Conservation (phyloP, 1,140 invertebrate species). For the Myzus persicae region DNA sequence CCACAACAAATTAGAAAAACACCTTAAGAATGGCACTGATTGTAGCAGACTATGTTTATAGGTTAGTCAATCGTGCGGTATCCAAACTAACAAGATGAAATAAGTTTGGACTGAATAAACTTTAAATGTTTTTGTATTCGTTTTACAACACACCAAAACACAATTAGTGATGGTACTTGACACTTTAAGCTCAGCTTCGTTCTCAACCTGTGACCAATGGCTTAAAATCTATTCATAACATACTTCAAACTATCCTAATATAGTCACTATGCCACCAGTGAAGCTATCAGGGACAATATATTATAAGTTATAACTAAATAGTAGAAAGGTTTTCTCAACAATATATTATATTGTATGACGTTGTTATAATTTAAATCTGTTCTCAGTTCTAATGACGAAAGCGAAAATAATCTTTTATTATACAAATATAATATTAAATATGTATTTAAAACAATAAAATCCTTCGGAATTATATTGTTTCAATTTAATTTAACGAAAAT, state of each 20-base stretch:
- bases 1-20: neutral
- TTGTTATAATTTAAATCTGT: neutral
- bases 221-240: neutral
- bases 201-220: neutral
- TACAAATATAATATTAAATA: too few relatives aligned
- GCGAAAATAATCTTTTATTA: too few relatives aligned
- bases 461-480: too few relatives aligned
- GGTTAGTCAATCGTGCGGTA: neutral
- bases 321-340: neutral
- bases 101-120: neutral
- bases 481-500: too few relatives aligned
- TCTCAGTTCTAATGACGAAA: neutral
- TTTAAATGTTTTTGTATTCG: neutral
- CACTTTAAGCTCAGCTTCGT: neutral
- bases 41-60: neutral
- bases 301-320: neutral
- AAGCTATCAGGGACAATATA: neutral
- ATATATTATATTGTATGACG: neutral
- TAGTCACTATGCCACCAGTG: neutral
- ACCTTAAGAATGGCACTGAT: neutral
- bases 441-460: too few relatives aligned
- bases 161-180: neutral
- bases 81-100: neutral
- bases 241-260: neutral
- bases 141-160: neutral